Base-by-base conservation (phyloP, 2,113 vertebrate species). In the Myrmecophaga tridactyla region DNA sequence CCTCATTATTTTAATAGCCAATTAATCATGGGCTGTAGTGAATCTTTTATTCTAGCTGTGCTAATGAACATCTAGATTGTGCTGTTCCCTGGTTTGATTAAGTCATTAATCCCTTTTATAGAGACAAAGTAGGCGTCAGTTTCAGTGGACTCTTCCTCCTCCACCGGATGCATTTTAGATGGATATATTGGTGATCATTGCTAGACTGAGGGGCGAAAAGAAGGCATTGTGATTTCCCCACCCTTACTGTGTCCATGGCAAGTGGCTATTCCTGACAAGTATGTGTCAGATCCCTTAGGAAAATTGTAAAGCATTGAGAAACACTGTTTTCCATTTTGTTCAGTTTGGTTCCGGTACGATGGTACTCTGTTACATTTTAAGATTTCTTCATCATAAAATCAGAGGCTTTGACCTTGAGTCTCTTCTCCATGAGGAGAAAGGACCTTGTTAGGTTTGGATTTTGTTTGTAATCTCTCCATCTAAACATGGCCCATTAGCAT, bases 141-240 rank as follows among this genome's bases (percentile, higher is more conserved):
- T 70, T 77, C 27, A 39, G 4, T 20, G 10, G 20, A 76, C 43
- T 92, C 27, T 46, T 87, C 43, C 23, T 83, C 48, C 78, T 86
- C 69, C 18, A 41, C 4, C 27, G 10, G 10, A 6, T 8, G 8
- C 41, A 17, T 15, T 48, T 53, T 14, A 41, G 80, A 14, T 10
- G 10, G 25, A 5, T 15, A 9, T 20, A 23, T 20, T 75, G 7
- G 5, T 58, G 67, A 34, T 27, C 4, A 31, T 18, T 60, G 21
- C 41, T 77, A 4, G 27, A 4, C 25, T 10, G 0, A 2, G 15
- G 17, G 7, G 1, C 10, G 77, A n/a, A 15, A 29, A 20, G 60
- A 23, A 31, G 4, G 12, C 46, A 3, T 9, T 8, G 11, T 15
- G 34, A 6, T 7, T 25, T 73, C 39, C 2, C 9, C 2, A 0